These are phyloP conservation scores for Montipora sp. DNA, from an alignment of 64 coral and sea anemone genomes.

Conservation along the genomic window DNA sequence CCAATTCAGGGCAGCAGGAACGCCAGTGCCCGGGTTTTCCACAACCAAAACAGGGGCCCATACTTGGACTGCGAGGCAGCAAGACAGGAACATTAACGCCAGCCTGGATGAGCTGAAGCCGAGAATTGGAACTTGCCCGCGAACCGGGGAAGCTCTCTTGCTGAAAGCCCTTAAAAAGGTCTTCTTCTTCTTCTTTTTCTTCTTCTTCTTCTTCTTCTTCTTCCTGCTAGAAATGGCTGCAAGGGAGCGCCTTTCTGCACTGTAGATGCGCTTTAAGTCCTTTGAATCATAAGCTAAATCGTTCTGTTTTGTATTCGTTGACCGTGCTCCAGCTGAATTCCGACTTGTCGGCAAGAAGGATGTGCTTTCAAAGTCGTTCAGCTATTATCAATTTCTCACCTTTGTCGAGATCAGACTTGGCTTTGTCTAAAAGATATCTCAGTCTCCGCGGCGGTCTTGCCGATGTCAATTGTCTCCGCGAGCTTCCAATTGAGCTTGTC, in stretches of 20 bases:
- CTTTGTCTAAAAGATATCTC: not conserved
- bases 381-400: not conserved
- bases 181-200: no score
- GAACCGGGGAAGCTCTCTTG: not conserved
- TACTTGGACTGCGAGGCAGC: not conserved
- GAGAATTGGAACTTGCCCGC: no score
- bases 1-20: not conserved
- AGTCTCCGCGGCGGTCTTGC: not conserved
- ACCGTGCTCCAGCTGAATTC: not conserved
- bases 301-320: not conserved
- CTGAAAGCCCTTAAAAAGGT: not conserved
- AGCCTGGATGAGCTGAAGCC: not conserved
- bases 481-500: not conserved
- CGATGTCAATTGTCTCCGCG: not conserved
- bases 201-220: not conserved
- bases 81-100: not conserved
- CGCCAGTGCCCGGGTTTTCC: not conserved
- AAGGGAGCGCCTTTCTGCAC: not conserved
- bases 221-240: not conserved
- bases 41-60: not conserved
- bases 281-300: not conserved
- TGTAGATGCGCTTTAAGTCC: not conserved
- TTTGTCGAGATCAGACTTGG: not conserved
- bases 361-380: not conserved
- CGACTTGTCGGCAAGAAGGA: constrained; percentile 5